Conservation (phyloP, 2,888 invertebrate species). For the Synergus japonicus region DNA sequence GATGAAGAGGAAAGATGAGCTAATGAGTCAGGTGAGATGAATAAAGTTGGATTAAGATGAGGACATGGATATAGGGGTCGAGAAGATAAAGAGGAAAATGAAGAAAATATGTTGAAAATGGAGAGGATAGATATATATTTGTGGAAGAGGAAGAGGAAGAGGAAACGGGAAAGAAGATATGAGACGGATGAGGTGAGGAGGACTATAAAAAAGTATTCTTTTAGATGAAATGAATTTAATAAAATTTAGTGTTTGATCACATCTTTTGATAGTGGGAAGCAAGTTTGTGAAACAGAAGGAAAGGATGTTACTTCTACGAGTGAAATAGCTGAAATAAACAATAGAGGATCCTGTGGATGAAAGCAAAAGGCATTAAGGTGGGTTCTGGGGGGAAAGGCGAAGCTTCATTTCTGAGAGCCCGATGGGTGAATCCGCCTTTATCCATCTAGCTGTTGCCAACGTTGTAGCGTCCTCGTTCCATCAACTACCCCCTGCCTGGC, state of each 20-base stretch:
- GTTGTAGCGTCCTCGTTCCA: conserved; percentile 72
- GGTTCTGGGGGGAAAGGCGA: conserved; percentile 17
- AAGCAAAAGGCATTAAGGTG: conserved; percentile 52
- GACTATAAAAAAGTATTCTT: too few relatives aligned
- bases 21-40: too few relatives aligned
- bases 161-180: too few relatives aligned
- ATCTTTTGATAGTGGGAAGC: background rate
- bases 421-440: conserved; percentile 70
- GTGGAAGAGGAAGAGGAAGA: too few relatives aligned
- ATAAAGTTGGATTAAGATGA: too few relatives aligned
- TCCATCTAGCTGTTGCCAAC: conserved; percentile 71
- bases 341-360: conserved; percentile 63
- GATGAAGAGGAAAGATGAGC: too few relatives aligned
- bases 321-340: conserved; percentile 42
- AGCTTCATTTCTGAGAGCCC: conserved; percentile 51
- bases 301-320: conserved; percentile 17
- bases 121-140: too few relatives aligned
- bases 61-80: too few relatives aligned
- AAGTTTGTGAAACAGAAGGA: background rate
- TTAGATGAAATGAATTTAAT: background rate
- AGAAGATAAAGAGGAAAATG: too few relatives aligned
- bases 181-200: too few relatives aligned
- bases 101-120: too few relatives aligned
- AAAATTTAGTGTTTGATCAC: background rate
- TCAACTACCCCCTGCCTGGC: conserved; percentile 64